A percentile compares a stretch with the other conserved stretches of the same genome.
Evolutionary conservation across 2,888 invertebrate genomes (phyloP).

Genomic region (Lasioglossum zephyrum): DNA sequence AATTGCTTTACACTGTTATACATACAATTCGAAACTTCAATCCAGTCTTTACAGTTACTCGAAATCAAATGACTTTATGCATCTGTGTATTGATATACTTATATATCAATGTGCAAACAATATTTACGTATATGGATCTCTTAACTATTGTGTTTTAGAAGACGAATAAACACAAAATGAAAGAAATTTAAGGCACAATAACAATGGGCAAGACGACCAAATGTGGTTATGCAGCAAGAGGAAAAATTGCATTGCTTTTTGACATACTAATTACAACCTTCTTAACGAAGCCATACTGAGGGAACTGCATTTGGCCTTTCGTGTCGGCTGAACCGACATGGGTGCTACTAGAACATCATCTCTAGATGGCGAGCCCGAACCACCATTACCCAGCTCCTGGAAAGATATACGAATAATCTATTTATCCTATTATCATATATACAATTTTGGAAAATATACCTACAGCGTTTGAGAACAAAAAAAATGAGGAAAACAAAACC

Average conservation of each 20-base stretch:
- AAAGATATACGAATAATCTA: constrained; percentile 75
- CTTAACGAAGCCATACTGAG: constrained; percentile 89
- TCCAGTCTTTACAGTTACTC: constrained; percentile 50
- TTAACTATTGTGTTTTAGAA: constrained; percentile 42
- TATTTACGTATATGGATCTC: constrained; percentile 38
- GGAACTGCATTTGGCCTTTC: constrained; percentile 90
- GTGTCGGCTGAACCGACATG: constrained; percentile 93
- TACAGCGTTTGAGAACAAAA: constrained; percentile 8
- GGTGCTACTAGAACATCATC: constrained; percentile 90
- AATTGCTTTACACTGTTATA: constrained; percentile 31
- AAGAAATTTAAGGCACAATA: constrained; percentile 53
- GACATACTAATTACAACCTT: constrained; percentile 86
- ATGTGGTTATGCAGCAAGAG: constrained; percentile 55
- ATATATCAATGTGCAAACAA: constrained; percentile 26
- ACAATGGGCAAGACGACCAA: constrained; percentile 49
- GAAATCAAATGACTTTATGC: constrained; percentile 8
- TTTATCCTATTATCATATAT: constrained; percentile 50
- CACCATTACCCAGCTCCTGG: constrained; percentile 90
- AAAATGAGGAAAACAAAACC: background rate
- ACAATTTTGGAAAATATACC: constrained; percentile 20
- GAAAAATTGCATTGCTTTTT: constrained; percentile 56
- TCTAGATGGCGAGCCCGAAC: constrained; percentile 86
- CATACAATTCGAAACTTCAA: constrained; percentile 37
- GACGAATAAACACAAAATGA: constrained; percentile 36
- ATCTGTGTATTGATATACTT: constrained; percentile 7